Conservation (phyloP, 2,888 invertebrate species). For the Ischnura elegans region DNA sequence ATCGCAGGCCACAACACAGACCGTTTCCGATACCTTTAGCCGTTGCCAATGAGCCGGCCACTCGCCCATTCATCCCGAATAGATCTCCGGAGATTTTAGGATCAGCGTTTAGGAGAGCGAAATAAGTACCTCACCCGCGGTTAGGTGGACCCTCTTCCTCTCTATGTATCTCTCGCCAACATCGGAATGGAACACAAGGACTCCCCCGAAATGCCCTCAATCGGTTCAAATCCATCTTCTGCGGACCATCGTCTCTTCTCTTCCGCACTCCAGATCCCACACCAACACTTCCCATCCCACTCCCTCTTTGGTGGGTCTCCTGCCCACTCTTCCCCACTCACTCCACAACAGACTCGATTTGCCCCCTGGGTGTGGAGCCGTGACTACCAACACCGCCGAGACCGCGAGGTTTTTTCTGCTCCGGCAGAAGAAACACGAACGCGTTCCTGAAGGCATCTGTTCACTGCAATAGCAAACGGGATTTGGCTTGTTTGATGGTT, state of each 20-base stretch:
- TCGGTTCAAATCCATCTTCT: conserved; percentile 6
- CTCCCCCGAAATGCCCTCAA: not conserved
- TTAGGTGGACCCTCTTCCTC: not conserved
- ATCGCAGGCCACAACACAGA: not conserved
- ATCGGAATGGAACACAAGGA: not conserved
- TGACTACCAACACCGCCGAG: not conserved
- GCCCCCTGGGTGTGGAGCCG: not conserved
- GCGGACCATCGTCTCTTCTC: not conserved
- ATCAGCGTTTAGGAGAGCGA: not conserved
- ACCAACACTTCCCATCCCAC: not conserved
- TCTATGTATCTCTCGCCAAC: not conserved
- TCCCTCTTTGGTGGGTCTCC: not conserved
- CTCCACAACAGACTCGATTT: not conserved
- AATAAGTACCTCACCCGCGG: conserved; percentile 17
- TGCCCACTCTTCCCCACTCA: not conserved
- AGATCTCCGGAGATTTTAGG: not conserved
- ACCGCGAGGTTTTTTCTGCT: not conserved
- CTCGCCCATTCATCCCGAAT: not conserved
- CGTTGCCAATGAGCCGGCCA: not conserved
- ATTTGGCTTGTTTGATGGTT: too few relatives aligned
- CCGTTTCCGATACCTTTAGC: not conserved
- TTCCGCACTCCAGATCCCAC: not conserved
- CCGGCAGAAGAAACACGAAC: not conserved
- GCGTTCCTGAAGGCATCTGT: not conserved
- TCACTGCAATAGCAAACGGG: not conserved